Base-by-base conservation (phyloP, 2,797 vertebrate species). In the Varecia variegata region DNA sequence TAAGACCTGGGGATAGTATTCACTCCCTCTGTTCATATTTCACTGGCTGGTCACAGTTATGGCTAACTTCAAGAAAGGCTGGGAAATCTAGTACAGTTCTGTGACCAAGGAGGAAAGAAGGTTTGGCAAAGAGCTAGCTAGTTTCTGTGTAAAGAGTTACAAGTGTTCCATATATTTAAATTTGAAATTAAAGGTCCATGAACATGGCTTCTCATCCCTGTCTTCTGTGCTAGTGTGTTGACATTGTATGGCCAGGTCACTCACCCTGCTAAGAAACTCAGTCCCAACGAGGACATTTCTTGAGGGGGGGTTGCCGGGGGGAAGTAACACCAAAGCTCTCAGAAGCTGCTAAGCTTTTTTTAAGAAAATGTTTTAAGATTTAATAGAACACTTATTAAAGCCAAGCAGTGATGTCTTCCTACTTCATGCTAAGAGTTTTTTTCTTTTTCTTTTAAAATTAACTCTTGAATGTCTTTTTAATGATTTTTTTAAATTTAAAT, bases 401-500 rank as follows among this genome's bases (percentile, higher is more conserved):
- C 88, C n/a, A 88, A 65, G n/a, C 30, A 67, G 30, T 27, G 23
- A 83, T 79, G 47, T 81, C 40, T 81, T 95, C n/a, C 62, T 81
- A 88, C 7, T 76, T 88, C 6, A 82, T 81, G 40, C 56, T 60
- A 40, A 91, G 68, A 76, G 5, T 13, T 77, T 45, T 45, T 95
- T 88, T 58, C 14, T 32, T 56, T 88, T 91, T 17, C 68, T 54
- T 93, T 71, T 52, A 81, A 88, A 88, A 81, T 68, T 79, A 81
- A 93, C 45, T 62, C 45, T 83, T 95, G 2, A 67, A 80, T 70
- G 10, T 94, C 20, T 90, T 91, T 89, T 54, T n/a, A 77, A 79
- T 68, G 6, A 52, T 58, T 47, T n/a, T n/a, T 77, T 94, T 73
- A 83, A 27, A 86, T 90, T 93, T 86, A 83, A 58, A 95, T 86